phyloP scores from a whole-genome alignment of 35 echinoderm and acorn worm species.

The Lytechinus variegatus region DNA sequence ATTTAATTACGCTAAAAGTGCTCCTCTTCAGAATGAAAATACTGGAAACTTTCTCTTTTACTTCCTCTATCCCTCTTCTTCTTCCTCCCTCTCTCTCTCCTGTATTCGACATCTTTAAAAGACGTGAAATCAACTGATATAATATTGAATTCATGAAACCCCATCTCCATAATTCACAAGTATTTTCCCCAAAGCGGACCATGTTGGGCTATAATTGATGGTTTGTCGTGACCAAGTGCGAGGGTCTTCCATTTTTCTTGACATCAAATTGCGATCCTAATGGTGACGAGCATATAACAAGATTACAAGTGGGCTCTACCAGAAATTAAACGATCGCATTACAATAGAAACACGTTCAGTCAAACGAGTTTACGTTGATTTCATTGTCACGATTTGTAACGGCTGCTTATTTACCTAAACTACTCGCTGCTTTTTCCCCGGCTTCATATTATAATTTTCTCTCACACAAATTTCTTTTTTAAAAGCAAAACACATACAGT shows the following conservation, averaged over 20 bases:
- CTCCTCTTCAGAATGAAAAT: slow-evolving; percentile 45
- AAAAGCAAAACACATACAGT: not conserved
- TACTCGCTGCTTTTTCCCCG: not conserved
- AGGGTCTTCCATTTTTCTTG: slow-evolving; percentile 32
- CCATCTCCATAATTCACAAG: slow-evolving; percentile 38
- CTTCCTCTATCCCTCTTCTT: not conserved
- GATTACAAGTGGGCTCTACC: slow-evolving; percentile 27
- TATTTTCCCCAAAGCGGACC: slow-evolving; percentile 38
- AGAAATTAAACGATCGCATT: slow-evolving; percentile 28
- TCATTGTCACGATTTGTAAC: slow-evolving; percentile 38
- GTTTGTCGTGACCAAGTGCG: not conserved
- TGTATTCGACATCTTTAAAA: not conserved
- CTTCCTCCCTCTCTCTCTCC: not conserved
- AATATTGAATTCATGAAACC: slow-evolving; percentile 52
- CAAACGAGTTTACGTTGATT: slow-evolving; percentile 53
- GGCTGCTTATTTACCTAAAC: not conserved
- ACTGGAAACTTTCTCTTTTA: slow-evolving; percentile 29
- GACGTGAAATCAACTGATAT: slow-evolving; percentile 50
- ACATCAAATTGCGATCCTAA: slow-evolving; percentile 25
- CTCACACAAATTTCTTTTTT: not conserved
- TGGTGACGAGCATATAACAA: slow-evolving; percentile 35
- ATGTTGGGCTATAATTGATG: slow-evolving; percentile 44
- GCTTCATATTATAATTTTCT: not conserved
- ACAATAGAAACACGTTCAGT: slow-evolving; percentile 36
- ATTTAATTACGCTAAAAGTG: slow-evolving; percentile 58